phyloP scores from a whole-genome alignment of 1,140 invertebrate species.

The Papilio helenus region DNA sequence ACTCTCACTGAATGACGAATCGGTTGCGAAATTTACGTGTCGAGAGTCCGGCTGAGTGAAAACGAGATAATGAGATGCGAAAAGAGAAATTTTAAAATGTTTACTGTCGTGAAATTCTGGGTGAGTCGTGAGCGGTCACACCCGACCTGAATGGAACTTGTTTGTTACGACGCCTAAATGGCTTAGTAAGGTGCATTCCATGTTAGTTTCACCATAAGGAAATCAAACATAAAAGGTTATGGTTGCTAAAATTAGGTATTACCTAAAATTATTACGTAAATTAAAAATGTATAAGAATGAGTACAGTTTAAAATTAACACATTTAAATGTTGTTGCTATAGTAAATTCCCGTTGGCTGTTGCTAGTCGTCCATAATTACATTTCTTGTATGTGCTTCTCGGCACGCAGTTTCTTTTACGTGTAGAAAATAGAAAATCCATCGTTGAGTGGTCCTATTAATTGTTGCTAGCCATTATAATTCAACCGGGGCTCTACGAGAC shows the following conservation, averaged over 20 bases:
- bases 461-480: constrained; percentile 78
- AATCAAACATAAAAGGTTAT: constrained; percentile 40
- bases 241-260: constrained; percentile 3
- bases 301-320: not conserved
- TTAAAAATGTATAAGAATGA: not conserved
- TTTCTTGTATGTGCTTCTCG: constrained; percentile 69
- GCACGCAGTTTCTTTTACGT: constrained; percentile 81
- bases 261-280: constrained; percentile 3
- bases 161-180: constrained; percentile 61
- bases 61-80: constrained; percentile 80
- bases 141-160: constrained; percentile 75
- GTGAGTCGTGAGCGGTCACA: constrained; percentile 73
- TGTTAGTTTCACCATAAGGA: constrained; percentile 58
- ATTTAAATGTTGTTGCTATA: constrained; percentile 1
- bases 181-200: constrained; percentile 43
- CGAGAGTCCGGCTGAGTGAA: constrained; percentile 72
- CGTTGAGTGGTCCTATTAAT: constrained; percentile 80
- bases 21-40: constrained; percentile 68
- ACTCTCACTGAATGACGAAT: constrained; percentile 78
- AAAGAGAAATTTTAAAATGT: constrained; percentile 82
- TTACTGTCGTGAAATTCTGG: constrained; percentile 78
- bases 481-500: constrained; percentile 65
- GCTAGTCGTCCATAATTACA: constrained; percentile 56
- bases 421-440: constrained; percentile 82
- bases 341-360: constrained; percentile 43